Conservation (phyloP, 2,888 invertebrate genomes). For the Chalcosyrphus nemorum region DNA sequence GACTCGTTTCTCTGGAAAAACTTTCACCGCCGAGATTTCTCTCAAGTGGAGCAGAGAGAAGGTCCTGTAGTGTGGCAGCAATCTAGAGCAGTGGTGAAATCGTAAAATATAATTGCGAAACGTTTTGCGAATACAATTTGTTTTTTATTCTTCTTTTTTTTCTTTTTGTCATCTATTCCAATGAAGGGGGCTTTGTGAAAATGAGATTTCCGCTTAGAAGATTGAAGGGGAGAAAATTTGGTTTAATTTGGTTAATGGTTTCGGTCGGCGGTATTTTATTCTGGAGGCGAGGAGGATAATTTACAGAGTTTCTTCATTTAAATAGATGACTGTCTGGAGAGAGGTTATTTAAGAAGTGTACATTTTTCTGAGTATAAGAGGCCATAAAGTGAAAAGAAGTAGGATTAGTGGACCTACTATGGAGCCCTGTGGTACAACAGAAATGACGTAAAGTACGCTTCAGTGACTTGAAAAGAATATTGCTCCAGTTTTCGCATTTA, state of each 20-base stretch:
- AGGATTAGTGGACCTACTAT: too few relatives aligned
- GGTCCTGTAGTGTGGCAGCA: neutral
- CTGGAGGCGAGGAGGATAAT: neutral
- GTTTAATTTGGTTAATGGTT: slow-evolving; percentile 31
- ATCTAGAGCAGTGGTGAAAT: slow-evolving; percentile 24
- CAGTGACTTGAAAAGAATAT: too few relatives aligned
- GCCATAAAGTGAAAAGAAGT: too few relatives aligned
- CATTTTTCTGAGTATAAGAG: too few relatives aligned
- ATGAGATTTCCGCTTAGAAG: slow-evolving; percentile 4
- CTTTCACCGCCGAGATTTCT: slow-evolving; percentile 16
- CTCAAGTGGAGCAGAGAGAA: neutral
- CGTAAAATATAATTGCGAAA: slow-evolving; percentile 28
- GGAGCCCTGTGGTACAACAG: too few relatives aligned
- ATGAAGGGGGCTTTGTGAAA: neutral
- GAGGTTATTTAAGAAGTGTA: too few relatives aligned
- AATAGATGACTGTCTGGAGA: too few relatives aligned
- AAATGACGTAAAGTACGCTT: too few relatives aligned
- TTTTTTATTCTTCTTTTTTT: neutral
- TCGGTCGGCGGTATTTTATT: neutral
- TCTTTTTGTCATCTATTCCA: too few relatives aligned
- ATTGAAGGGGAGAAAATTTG: slow-evolving; percentile 12
- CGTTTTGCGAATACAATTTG: slow-evolving; percentile 11
- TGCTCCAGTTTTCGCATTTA: too few relatives aligned
- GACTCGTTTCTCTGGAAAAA: slow-evolving; percentile 35
- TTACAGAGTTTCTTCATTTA: neutral